These are phyloP conservation scores for Mormoops blainvillei DNA, from an alignment of 2,113 vertebrate species.

Conservation along the genomic window DNA sequence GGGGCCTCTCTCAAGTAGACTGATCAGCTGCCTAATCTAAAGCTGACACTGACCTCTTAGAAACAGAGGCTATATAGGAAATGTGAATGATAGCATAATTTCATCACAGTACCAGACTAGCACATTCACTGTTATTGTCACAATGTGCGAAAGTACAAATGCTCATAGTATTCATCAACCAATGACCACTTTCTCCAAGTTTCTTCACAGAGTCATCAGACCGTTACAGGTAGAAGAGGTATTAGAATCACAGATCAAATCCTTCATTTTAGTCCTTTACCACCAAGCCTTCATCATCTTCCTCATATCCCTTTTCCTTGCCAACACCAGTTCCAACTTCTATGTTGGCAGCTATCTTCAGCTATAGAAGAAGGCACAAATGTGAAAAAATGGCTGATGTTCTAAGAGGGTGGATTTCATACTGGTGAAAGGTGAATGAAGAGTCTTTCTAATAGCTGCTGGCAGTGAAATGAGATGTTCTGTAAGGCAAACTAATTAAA, in stretches of 20 bases:
- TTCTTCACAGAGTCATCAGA: neutral
- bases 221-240: neutral
- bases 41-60: neutral
- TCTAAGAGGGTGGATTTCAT: neutral
- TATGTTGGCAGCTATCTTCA: neutral
- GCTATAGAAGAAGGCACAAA: neutral
- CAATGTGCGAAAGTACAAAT: neutral
- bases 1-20: neutral
- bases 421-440: neutral
- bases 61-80: neutral
- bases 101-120: neutral
- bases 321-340: neutral
- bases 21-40: neutral
- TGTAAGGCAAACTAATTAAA: neutral
- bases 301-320: no score
- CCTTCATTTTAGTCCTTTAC: neutral
- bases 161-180: neutral
- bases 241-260: neutral
- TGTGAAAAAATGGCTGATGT: neutral
- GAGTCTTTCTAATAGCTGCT: neutral
- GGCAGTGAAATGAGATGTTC: neutral
- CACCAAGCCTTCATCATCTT: neutral
- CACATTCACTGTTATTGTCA: neutral
- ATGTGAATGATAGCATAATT: neutral
- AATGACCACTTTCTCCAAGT: constrained; percentile 1